A percentile compares a stretch with the other conserved stretches of the same genome.
Conservation (phyloP, 2,113 vertebrate genomes). For the Rutilus rutilus region DNA sequence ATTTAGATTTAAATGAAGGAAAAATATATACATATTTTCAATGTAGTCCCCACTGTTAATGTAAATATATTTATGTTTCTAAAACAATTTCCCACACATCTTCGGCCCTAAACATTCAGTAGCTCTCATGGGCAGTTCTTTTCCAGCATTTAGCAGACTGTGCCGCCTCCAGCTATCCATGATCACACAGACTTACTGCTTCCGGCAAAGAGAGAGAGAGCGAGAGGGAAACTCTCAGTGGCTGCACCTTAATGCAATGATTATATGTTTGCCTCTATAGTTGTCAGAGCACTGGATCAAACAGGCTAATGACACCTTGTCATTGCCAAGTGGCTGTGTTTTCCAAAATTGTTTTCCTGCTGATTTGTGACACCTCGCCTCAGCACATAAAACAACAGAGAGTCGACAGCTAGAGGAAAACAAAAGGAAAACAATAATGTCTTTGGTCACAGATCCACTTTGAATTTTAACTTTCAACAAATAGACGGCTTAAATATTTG, state of each 20-base stretch:
- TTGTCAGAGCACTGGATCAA: slow-evolving; percentile 93
- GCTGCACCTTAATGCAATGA: slow-evolving; percentile 95
- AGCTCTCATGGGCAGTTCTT: not conserved
- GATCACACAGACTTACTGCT: slow-evolving; percentile 34
- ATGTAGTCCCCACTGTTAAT: not conserved
- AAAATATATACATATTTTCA: not conserved
- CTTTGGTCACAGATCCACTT: slow-evolving; percentile 26
- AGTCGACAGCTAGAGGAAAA: slow-evolving; percentile 59
- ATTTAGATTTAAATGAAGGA: not conserved
- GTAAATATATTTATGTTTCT: not conserved
- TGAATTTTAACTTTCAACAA: slow-evolving; percentile 47
- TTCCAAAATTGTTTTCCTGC: slow-evolving; percentile 85
- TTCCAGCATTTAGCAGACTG: slow-evolving; percentile 32
- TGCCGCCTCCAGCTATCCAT: slow-evolving; percentile 16
- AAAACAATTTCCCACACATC: not conserved
- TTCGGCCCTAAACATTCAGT: not conserved
- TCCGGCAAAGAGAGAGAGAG: slow-evolving; percentile 32
- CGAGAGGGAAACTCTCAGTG: slow-evolving; percentile 67
- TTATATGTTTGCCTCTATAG: slow-evolving; percentile 91
- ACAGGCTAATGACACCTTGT: slow-evolving; percentile 96
- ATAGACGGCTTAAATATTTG: slow-evolving; percentile 60
- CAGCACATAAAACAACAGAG: slow-evolving; percentile 27
- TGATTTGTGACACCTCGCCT: slow-evolving; percentile 87
- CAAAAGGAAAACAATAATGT: slow-evolving; percentile 65
- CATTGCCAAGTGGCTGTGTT: slow-evolving; percentile 86